Evolutionary conservation across 1,140 invertebrate genomes (phyloP).

Genomic region (Tetraneura akinire): DNA sequence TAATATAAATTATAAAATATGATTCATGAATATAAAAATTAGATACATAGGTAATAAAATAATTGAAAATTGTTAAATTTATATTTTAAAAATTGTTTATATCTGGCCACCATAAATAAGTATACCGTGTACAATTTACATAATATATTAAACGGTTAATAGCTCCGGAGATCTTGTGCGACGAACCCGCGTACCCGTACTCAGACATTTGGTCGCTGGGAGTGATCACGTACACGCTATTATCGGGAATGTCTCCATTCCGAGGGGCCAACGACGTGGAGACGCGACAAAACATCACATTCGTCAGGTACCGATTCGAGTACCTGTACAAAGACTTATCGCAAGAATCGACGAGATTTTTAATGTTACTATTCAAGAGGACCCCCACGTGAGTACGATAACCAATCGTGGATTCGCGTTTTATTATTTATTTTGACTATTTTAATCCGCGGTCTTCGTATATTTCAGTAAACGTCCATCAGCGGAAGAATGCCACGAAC

Average conservation of each 20-base stretch:
- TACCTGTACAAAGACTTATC: conserved; percentile 92
- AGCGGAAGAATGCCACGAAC: conserved; percentile 91
- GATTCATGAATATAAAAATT: no score
- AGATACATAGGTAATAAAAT: no score
- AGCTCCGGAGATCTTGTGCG: conserved; percentile 90
- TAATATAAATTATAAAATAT: no score
- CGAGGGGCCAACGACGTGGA: conserved; percentile 77
- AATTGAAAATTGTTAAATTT: no score
- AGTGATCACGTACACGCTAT: conserved; percentile 87
- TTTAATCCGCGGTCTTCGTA: neutral
- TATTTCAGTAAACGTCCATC: conserved; percentile 83
- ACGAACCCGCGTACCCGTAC: conserved; percentile 81
- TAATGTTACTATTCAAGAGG: conserved; percentile 93
- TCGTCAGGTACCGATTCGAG: conserved; percentile 92
- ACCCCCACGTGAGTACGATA: conserved; percentile 74
- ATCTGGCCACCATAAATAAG: no score
- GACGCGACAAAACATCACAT: conserved; percentile 87
- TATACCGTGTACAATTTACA: no score
- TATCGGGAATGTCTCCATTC: conserved; percentile 94
- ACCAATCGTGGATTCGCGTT: no score
- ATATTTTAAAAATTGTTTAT: no score
- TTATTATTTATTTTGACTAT: neutral
- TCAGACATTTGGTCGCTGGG: conserved; percentile 97
- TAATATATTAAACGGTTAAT: no score
- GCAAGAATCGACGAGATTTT: conserved; percentile 90